phyloP scores from a whole-genome alignment of 2,888 invertebrate genomes.

The Mythimna albipuncta region DNA sequence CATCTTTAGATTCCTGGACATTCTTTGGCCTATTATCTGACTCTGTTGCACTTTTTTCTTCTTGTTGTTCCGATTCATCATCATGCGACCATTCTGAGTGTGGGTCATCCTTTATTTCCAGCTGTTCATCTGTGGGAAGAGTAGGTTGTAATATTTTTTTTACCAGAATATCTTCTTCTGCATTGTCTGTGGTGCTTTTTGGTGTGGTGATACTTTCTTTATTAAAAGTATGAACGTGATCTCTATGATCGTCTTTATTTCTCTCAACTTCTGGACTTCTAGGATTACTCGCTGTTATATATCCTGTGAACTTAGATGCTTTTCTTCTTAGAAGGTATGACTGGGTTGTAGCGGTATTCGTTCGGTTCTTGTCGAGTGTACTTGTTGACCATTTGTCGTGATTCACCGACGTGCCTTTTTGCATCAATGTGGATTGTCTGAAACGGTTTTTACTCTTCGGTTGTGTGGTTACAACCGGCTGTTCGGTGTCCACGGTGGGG shows the following conservation, averaged over 20 bases:
- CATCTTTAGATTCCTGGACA: slow-evolving; percentile 75
- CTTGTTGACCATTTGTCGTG: slow-evolving; percentile 83
- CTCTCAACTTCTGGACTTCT: slow-evolving; percentile 68
- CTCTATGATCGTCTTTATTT: slow-evolving; percentile 71
- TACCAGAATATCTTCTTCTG: slow-evolving; percentile 47
- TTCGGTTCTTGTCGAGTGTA: slow-evolving; percentile 70
- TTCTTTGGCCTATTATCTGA: slow-evolving; percentile 60
- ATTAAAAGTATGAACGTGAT: slow-evolving; percentile 61
- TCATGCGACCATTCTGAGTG: slow-evolving; percentile 49
- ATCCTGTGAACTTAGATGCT: slow-evolving; percentile 86
- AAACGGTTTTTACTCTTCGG: slow-evolving; percentile 82
- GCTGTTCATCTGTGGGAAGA: slow-evolving; percentile 66
- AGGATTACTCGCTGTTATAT: slow-evolving; percentile 76
- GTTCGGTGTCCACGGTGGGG: slow-evolving; percentile 56
- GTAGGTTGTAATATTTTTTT: slow-evolving; percentile 58
- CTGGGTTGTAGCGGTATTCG: slow-evolving; percentile 59
- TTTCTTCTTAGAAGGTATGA: slow-evolving; percentile 77
- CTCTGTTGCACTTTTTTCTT: slow-evolving; percentile 57
- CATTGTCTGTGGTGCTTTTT: slow-evolving; percentile 48
- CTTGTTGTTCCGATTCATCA: slow-evolving; percentile 36
- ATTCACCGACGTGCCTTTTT: slow-evolving; percentile 87
- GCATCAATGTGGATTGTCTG: slow-evolving; percentile 83
- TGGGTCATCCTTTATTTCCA: slow-evolving; percentile 66
- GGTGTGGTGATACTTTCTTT: slow-evolving; percentile 47
- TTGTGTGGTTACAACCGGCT: slow-evolving; percentile 65